Evolutionary conservation across 2,797 vertebrate genomes (phyloP).

Genomic region (Muscicapa striata): DNA sequence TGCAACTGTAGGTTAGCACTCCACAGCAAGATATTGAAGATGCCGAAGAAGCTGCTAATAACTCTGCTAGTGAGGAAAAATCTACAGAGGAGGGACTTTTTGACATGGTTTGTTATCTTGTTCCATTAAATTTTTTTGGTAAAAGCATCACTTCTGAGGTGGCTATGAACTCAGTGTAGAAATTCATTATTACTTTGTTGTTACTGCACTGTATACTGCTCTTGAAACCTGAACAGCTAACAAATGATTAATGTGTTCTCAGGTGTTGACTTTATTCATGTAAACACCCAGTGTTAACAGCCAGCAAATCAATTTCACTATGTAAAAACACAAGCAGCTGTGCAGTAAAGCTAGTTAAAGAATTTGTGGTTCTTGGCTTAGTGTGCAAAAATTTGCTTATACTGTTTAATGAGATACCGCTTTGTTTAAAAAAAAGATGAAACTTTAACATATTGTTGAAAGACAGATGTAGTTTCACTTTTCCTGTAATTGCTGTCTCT

Average conservation of each 20-base stretch:
- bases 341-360: background rate
- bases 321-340: background rate
- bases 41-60: constrained; percentile 79
- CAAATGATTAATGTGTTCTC: background rate
- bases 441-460: background rate
- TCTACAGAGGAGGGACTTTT: constrained; percentile 86
- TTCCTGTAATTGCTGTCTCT: background rate
- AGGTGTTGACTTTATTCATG: background rate
- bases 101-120: constrained; percentile 84
- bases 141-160: background rate
- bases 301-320: background rate
- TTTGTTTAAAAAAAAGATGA: background rate
- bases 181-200: background rate
- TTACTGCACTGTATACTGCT: background rate
- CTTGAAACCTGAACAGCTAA: background rate
- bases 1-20: constrained; percentile 83
- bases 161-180: background rate
- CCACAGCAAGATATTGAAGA: constrained; percentile 90
- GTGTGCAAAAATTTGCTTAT: background rate
- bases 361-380: background rate
- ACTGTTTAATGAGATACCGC: background rate
- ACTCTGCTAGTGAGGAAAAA: constrained; percentile 12
- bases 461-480: background rate
- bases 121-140: background rate
- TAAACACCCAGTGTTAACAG: background rate